Base-by-base conservation (phyloP, 2,888 invertebrate genomes). In the Stenchaetothrips biformis region DNA sequence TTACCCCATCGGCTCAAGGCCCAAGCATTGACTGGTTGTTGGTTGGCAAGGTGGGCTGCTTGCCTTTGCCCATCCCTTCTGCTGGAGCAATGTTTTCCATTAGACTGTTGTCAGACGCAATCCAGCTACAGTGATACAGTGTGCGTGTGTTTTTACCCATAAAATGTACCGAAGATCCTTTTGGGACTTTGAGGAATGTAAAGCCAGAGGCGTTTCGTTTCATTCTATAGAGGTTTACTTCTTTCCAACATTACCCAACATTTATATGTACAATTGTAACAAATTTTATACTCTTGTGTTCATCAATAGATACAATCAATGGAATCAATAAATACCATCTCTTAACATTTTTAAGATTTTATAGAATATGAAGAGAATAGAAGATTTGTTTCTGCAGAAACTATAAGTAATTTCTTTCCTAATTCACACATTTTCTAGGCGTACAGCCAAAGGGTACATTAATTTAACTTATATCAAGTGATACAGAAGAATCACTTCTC, bases 211-310 rank as follows among this genome's bases (percentile, higher is more conserved):
- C 13, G 18, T 53, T 13, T 53, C 53, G 13, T 74, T 74, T 74
- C 67, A 21, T 25, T 74, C 37, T 37, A 37, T 37, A 74, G 25
- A 74, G 25, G 25, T 74, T 74, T 74, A 74, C 67, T 74, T 74
- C 67, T 74, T 74, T 74, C 67, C 67, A 74, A 74, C 67, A 74
- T 74, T 74, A 25, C 67, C 67, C 67, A 74, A 74, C 67, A 74
- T 74, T 25, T 74, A 21, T 74, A 74, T 74, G 67, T 74, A 74
- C 67, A 74, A 11, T 25, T 11, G 25, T 74, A 74, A 74, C 21
- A 74, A 59, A 74, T 74, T 74, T 74, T 74, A 74, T 74, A 74
- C 18, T 74, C 67, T 25, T 74, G 67, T 74, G 67, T 21, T 74
- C 67, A 74, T 74, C 67, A 74, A 74, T 74, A 74, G 67, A 74